These are phyloP conservation scores for Drosophila ercepeae DNA, from an alignment of 1,140 invertebrate genomes.

Conservation along the genomic window DNA sequence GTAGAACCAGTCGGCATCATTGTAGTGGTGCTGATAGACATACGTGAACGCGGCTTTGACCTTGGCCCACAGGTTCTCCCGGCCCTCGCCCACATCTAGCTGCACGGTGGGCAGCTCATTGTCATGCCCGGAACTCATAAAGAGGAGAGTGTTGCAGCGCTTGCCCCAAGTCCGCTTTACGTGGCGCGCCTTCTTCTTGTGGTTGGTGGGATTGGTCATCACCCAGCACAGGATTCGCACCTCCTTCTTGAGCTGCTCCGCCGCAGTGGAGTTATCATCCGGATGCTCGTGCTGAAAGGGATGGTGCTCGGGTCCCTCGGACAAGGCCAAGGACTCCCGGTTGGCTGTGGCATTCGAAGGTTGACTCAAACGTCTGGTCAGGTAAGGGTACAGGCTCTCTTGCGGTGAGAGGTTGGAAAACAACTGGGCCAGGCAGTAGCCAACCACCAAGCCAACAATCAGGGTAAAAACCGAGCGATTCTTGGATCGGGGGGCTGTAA, in stretches of 20 bases:
- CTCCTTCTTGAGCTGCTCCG: constrained; percentile 42
- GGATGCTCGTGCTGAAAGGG: constrained; percentile 36
- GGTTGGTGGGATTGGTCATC: constrained; percentile 47
- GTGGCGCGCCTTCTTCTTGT: constrained; percentile 41
- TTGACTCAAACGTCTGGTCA: not conserved
- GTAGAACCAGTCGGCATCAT: constrained; percentile 95
- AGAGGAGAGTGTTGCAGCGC: constrained; percentile 94
- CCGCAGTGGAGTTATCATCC: constrained; percentile 37
- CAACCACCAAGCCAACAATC: constrained; percentile 41
- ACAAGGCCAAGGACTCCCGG: not conserved
- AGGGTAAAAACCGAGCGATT: constrained; percentile 36
- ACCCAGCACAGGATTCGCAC: constrained; percentile 53
- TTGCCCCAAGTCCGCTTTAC: constrained; percentile 97
- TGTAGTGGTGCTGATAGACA: constrained; percentile 91
- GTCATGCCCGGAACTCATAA: constrained; percentile 93
- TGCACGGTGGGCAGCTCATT: constrained; percentile 87
- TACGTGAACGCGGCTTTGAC: constrained; percentile 96
- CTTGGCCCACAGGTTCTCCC: constrained; percentile 96
- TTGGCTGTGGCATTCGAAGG: not conserved
- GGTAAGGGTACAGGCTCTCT: constrained; percentile 31
- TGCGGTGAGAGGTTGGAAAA: constrained; percentile 8
- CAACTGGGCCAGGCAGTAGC: constrained; percentile 35
- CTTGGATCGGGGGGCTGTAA: constrained; percentile 41
- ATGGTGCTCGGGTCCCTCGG: not conserved
- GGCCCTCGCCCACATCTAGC: constrained; percentile 91